Conservation (phyloP, 2,888 invertebrate genomes). For the Euplexia lucipara region DNA sequence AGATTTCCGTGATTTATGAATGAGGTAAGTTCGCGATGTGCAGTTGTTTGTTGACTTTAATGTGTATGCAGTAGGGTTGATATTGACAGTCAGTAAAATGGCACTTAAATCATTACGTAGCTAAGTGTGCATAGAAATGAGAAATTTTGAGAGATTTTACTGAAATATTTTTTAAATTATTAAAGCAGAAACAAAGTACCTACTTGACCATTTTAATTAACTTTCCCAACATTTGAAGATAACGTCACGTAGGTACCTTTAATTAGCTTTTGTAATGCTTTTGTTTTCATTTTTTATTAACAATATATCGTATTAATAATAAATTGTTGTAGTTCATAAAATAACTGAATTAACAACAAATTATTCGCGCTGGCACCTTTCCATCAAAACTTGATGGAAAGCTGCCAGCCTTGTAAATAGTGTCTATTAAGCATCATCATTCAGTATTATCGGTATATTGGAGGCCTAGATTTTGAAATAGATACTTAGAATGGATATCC, state of each 20-base stretch:
- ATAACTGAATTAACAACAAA: neutral
- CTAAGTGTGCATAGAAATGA: neutral
- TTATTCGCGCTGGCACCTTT: neutral
- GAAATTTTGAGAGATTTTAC: neutral
- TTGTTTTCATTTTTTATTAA: constrained; percentile 7
- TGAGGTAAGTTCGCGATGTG: constrained; percentile 61
- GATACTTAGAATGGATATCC: no score
- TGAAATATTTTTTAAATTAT: constrained; percentile 16
- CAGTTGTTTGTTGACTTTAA: constrained; percentile 4
- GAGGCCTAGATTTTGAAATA: no score
- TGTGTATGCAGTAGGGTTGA: neutral
- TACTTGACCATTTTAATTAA: constrained; percentile 27
- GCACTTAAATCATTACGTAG: neutral
- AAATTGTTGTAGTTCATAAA: neutral
- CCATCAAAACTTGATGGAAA: neutral
- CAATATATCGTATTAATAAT: neutral
- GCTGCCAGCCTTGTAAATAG: no score
- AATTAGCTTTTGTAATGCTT: constrained; percentile 13
- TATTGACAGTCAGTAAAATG: constrained; percentile 5
- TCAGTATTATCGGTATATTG: no score
- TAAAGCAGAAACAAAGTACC: neutral
- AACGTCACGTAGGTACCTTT: constrained; percentile 2
- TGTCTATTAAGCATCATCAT: no score
- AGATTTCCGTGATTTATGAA: constrained; percentile 53
- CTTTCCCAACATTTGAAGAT: constrained; percentile 22